Percentiles rank a stretch among this genome's conserved stretches.
Evolutionary conservation across 2,113 vertebrate genomes (phyloP).

Genomic region (Antechinus flavipes): DNA sequence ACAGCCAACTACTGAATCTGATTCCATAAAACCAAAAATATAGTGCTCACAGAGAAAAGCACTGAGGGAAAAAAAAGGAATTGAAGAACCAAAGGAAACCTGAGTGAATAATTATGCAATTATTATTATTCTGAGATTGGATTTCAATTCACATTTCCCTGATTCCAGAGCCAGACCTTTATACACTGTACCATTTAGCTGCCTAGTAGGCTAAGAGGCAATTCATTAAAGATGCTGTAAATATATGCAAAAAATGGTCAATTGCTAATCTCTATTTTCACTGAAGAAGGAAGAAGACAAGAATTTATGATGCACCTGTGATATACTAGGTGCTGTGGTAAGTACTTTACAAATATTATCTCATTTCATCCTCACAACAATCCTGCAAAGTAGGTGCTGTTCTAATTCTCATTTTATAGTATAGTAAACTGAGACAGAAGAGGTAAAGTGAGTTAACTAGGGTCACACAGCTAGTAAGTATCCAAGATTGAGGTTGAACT

Average conservation of each 20-base stretch:
- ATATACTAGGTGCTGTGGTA: neutral
- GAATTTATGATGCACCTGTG: neutral
- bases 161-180: neutral
- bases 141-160: neutral
- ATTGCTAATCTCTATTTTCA: neutral
- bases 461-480: neutral
- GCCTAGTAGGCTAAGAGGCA: neutral
- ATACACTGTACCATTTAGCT: neutral
- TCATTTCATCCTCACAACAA: neutral
- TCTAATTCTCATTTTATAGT: neutral
- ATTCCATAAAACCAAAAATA: neutral
- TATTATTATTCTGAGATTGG: neutral
- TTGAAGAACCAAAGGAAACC: neutral
- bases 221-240: neutral
- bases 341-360: neutral
- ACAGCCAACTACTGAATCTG: fast-evolving
- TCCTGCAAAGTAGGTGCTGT: neutral
- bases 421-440: neutral
- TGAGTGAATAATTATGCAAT: neutral
- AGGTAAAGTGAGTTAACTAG: neutral
- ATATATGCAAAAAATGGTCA: neutral
- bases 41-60: neutral
- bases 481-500: neutral
- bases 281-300: neutral
- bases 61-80: neutral